A percentile compares a stretch with the other conserved stretches of the same genome.
Evolutionary conservation across 35 echinoderm and acorn worm species (phyloP).

Genomic region (Heliocidaris tuberculata): DNA sequence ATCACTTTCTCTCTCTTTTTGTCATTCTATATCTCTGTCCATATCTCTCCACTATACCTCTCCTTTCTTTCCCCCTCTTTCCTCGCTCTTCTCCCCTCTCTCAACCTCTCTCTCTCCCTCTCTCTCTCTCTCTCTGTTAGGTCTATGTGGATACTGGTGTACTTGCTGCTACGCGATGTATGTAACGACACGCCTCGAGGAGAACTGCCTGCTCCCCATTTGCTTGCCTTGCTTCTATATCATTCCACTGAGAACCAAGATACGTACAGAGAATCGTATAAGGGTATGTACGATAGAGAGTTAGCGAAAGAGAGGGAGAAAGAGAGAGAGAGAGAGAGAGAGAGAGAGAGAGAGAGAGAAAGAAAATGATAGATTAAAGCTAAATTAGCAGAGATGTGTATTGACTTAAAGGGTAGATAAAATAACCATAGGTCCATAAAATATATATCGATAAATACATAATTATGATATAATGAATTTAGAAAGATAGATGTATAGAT

Average conservation of each 20-base stretch:
- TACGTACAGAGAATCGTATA: not conserved
- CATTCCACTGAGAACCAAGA: not conserved
- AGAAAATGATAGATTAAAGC: not conserved
- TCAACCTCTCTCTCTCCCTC: not conserved
- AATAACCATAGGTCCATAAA: too few species aligned
- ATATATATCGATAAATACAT: too few species aligned
- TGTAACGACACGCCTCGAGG: conserved; percentile 8
- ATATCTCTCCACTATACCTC: too few species aligned
- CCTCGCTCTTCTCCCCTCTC: not conserved
- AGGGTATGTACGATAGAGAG: not conserved
- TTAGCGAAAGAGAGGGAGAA: not conserved
- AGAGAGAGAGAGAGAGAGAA: not conserved
- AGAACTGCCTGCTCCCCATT: not conserved
- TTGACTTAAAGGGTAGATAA: too few species aligned
- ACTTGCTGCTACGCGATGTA: not conserved
- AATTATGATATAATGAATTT: too few species aligned
- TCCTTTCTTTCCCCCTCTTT: not conserved
- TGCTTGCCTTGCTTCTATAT: not conserved
- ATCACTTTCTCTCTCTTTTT: too few species aligned
- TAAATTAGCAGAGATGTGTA: too few species aligned
- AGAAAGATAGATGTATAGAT: too few species aligned
- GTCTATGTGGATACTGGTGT: not conserved
- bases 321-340: not conserved
- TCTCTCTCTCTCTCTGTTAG: not conserved
- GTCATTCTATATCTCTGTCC: too few species aligned